Conservation (phyloP, 2,888 invertebrate species). For the Miltochrista miniata region DNA sequence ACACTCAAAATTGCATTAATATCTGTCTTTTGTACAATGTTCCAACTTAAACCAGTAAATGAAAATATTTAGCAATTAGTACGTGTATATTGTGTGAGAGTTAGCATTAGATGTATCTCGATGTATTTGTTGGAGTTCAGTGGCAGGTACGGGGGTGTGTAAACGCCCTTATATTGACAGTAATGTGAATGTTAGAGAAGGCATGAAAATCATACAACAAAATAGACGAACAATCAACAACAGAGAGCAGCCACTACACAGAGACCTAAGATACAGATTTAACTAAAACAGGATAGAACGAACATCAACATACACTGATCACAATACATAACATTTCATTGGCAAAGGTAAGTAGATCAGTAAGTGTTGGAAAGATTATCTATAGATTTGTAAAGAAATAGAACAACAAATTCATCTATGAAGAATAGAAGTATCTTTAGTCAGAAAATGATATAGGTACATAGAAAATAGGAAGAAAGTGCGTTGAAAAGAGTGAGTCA, state of each 20-base stretch:
- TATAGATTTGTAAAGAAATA: slow-evolving; percentile 46
- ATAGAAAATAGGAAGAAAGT: slow-evolving; percentile 52
- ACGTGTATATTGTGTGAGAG: slow-evolving; percentile 79
- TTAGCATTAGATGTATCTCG: slow-evolving; percentile 78
- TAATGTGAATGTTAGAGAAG: slow-evolving; percentile 83
- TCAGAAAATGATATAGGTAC: slow-evolving; percentile 54
- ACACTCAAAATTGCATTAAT: slow-evolving; percentile 12
- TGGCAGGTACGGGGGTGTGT: slow-evolving; percentile 79
- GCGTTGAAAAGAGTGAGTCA: slow-evolving; percentile 62
- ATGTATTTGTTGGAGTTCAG: slow-evolving; percentile 79
- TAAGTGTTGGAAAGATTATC: slow-evolving; percentile 53
- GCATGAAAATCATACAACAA: slow-evolving; percentile 82
- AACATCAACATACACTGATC: slow-evolving; percentile 64
- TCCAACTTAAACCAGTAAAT: slow-evolving; percentile 14
- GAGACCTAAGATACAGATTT: slow-evolving; percentile 75
- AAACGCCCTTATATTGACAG: slow-evolving; percentile 76
- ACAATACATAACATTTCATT: slow-evolving; percentile 31
- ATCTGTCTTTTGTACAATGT: background rate
- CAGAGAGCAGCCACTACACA: slow-evolving; percentile 84
- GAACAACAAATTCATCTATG: slow-evolving; percentile 44
- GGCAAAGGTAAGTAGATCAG: slow-evolving; percentile 49
- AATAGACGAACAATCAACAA: slow-evolving; percentile 82
- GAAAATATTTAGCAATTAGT: slow-evolving; percentile 42
- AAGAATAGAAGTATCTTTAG: slow-evolving; percentile 54
- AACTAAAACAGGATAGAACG: slow-evolving; percentile 76